Conservation (phyloP, 1,140 invertebrate genomes). For the Pteromalus puparum region DNA sequence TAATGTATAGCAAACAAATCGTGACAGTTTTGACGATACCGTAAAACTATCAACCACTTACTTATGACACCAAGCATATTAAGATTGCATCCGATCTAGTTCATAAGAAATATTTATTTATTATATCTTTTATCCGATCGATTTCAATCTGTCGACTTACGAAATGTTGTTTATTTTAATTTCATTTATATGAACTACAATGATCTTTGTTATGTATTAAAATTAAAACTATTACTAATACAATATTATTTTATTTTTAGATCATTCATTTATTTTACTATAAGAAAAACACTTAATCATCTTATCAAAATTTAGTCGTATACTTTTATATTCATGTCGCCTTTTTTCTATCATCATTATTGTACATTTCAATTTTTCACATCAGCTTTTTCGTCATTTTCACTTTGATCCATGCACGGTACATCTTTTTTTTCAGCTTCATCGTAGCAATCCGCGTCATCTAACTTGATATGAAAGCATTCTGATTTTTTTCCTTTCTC, state of each 20-base stretch:
- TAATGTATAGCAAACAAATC: no score
- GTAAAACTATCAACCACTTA: background rate
- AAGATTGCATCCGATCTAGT: background rate
- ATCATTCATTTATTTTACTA: background rate
- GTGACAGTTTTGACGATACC: no score
- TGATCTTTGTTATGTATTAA: conserved; percentile 35
- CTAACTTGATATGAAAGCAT: background rate
- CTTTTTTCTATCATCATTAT: no score
- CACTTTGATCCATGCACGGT: background rate
- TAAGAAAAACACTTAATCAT: background rate
- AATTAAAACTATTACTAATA: conserved; percentile 23
- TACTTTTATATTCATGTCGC: no score
- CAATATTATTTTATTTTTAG: conserved; percentile 15
- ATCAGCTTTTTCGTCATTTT: background rate
- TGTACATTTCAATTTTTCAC: background rate
- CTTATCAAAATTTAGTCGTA: no score
- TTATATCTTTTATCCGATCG: conserved; percentile 27
- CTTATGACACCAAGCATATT: background rate
- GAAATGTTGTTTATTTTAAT: conserved; percentile 33
- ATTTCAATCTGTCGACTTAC: conserved; percentile 23
- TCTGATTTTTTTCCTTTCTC: background rate
- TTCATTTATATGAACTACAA: conserved; percentile 26
- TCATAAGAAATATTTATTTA: conserved; percentile 38
- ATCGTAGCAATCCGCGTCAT: background rate
- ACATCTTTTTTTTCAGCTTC: background rate